A percentile compares a stretch with the other conserved stretches of the same genome.
Evolutionary conservation across 2,888 invertebrate genomes (phyloP).

Genomic region (Bombylius discolor): DNA sequence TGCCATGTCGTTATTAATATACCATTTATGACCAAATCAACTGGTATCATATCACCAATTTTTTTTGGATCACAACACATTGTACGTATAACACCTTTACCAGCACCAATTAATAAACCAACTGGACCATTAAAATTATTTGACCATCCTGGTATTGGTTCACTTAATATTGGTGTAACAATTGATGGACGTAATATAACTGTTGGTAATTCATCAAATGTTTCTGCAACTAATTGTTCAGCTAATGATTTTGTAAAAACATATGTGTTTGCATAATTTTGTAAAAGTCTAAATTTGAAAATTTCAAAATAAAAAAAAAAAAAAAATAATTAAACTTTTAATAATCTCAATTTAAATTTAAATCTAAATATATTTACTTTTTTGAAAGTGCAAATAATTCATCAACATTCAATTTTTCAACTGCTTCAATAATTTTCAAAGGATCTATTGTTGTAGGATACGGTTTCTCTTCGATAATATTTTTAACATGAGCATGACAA

Average conservation of each 20-base stretch:
- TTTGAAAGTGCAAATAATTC: conserved; percentile 50
- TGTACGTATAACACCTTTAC: conserved; percentile 78
- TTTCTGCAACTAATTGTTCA: conserved; percentile 69
- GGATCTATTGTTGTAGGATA: conserved; percentile 75
- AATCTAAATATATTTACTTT: conserved; percentile 32
- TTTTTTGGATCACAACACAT: conserved; percentile 71
- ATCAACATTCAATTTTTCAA: conserved; percentile 68
- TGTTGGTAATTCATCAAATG: conserved; percentile 61
- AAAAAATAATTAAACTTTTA: background rate
- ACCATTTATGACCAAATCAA: conserved; percentile 71
- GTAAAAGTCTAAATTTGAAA: conserved; percentile 43
- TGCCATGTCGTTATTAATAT: conserved; percentile 56
- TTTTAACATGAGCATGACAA: conserved; percentile 72
- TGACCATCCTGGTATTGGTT: conserved; percentile 79
- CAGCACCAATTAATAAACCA: conserved; percentile 65
- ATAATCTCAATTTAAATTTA: too few relatives aligned
- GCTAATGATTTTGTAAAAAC: conserved; percentile 88
- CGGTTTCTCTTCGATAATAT: conserved; percentile 67
- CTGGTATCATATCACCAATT: conserved; percentile 69
- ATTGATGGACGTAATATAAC: conserved; percentile 78
- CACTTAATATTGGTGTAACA: conserved; percentile 76
- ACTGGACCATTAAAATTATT: conserved; percentile 91
- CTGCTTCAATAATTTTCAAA: conserved; percentile 57
- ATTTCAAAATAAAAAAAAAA: background rate
- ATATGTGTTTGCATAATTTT: conserved; percentile 79